A percentile compares a stretch with the other conserved stretches of the same genome.
These are phyloP conservation scores for Alfaro cultratus DNA, from an alignment of 2,797 vertebrate genomes.

Conservation along the genomic window DNA sequence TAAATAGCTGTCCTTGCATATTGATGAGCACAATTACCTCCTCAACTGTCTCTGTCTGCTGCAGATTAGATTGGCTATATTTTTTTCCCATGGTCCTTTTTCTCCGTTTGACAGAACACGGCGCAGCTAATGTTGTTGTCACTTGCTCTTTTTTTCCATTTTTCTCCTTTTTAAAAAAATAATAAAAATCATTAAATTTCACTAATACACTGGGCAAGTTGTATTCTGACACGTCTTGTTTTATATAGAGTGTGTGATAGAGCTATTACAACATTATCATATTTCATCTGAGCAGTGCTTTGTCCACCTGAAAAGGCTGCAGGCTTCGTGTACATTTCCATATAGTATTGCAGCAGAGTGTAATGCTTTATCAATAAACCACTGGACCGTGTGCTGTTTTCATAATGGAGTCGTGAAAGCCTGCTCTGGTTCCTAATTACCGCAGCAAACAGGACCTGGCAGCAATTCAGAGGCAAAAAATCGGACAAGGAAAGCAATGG, in stretches of 20 bases:
- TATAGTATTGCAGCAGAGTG: constrained; percentile 72
- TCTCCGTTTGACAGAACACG: constrained; percentile 63
- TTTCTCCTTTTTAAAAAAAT: constrained; percentile 23
- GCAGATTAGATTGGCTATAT: constrained; percentile 58
- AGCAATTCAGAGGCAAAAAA: constrained; percentile 72
- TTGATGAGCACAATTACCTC: constrained; percentile 68
- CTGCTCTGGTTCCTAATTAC: constrained; percentile 81
- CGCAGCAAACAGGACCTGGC: constrained; percentile 79
- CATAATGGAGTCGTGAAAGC: constrained; percentile 84
- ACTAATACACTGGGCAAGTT: constrained; percentile 51
- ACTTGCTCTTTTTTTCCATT: constrained; percentile 24
- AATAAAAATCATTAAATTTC: constrained; percentile 56
- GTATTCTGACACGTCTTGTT: constrained; percentile 56
- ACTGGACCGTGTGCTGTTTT: constrained; percentile 84
- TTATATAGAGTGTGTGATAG: constrained; percentile 66
- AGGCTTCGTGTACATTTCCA: constrained; percentile 72
- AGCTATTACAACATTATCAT: constrained; percentile 72
- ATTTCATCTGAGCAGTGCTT: constrained; percentile 72
- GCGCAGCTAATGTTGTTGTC: constrained; percentile 48
- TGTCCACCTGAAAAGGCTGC: constrained; percentile 75
- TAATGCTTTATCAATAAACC: constrained; percentile 87
- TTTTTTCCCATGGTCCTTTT: constrained; percentile 57
- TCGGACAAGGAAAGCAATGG: constrained; percentile 49
- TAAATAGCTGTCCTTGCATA: constrained; percentile 72
- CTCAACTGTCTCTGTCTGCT: constrained; percentile 65